These are phyloP conservation scores for Vidua macroura DNA, from an alignment of 2,113 vertebrate genomes.

Conservation along the genomic window DNA sequence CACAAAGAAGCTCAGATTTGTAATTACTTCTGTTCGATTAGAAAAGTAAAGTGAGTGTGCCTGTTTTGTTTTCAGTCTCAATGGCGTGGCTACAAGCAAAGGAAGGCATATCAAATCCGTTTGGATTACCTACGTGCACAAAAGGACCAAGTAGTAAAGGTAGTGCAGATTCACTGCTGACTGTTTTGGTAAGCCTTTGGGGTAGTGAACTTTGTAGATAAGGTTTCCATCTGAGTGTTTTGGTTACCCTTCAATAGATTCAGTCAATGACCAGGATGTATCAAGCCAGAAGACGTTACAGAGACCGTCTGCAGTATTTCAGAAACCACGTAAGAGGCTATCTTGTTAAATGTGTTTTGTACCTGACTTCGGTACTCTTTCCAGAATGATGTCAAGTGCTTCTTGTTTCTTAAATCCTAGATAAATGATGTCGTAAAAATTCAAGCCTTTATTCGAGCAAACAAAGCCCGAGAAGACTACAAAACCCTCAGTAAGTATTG, in stretches of 20 bases:
- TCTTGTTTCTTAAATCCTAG: constrained; percentile 67
- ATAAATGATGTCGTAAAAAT: constrained; percentile 93
- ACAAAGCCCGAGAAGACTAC: constrained; percentile 98
- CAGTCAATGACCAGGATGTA: constrained; percentile 94
- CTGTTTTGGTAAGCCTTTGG: background rate
- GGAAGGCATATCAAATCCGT: constrained; percentile 83
- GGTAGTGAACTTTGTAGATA: background rate
- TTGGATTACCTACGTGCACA: constrained; percentile 84
- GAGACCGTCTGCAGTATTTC: constrained; percentile 91
- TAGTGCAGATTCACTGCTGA: constrained; percentile 26
- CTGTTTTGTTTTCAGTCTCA: constrained; percentile 79
- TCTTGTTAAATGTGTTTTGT: background rate
- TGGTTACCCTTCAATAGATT: constrained; percentile 74
- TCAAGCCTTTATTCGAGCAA: constrained; percentile 96
- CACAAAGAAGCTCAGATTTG: background rate
- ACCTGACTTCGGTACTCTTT: background rate
- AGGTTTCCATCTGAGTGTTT: background rate
- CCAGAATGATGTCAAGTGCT: background rate
- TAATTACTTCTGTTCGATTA: background rate
- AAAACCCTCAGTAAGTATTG: constrained; percentile 93
- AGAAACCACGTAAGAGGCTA: constrained; percentile 83
- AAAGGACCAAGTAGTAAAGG: constrained; percentile 87
- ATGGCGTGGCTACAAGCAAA: constrained; percentile 92
- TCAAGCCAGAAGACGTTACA: constrained; percentile 91
- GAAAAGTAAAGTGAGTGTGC: background rate